These are phyloP conservation scores for Equus przewalskii DNA, from an alignment of 2,113 vertebrate genomes.

Conservation along the genomic window DNA sequence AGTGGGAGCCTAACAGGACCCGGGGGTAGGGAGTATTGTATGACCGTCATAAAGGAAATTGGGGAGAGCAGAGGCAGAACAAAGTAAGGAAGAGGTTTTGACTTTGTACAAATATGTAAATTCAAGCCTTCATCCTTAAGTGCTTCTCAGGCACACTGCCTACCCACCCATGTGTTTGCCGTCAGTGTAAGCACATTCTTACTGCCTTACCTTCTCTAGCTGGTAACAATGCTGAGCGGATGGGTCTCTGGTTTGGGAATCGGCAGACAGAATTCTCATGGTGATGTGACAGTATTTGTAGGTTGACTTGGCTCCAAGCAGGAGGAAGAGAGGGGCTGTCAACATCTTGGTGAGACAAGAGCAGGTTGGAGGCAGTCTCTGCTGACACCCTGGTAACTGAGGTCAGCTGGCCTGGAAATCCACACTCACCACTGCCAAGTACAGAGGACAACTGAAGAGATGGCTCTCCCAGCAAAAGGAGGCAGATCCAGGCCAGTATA, in stretches of 20 bases:
- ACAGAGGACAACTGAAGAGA: not conserved
- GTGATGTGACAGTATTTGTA: not conserved
- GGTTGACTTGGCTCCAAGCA: not conserved
- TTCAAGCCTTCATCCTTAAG: not conserved
- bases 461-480: not conserved
- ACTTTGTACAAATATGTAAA: not conserved
- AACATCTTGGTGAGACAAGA: not conserved
- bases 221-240: too few species aligned
- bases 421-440: not conserved
- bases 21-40: not conserved
- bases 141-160: not conserved
- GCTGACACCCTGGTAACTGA: not conserved
- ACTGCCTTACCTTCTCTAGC: not conserved
- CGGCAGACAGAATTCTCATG: not conserved
- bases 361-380: not conserved
- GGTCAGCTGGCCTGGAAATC: not conserved
- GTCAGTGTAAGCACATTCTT: not conserved
- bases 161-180: not conserved
- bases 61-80: not conserved
- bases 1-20: not conserved
- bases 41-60: rapidly evolving
- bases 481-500: too few species aligned
- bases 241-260: not conserved
- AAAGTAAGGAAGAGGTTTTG: not conserved
- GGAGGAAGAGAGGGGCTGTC: not conserved